Evolutionary conservation across 1,140 invertebrate genomes (phyloP), one percentile per base, ranked within the genome.

Genomic region (Drosophila tropicalis): DNA sequence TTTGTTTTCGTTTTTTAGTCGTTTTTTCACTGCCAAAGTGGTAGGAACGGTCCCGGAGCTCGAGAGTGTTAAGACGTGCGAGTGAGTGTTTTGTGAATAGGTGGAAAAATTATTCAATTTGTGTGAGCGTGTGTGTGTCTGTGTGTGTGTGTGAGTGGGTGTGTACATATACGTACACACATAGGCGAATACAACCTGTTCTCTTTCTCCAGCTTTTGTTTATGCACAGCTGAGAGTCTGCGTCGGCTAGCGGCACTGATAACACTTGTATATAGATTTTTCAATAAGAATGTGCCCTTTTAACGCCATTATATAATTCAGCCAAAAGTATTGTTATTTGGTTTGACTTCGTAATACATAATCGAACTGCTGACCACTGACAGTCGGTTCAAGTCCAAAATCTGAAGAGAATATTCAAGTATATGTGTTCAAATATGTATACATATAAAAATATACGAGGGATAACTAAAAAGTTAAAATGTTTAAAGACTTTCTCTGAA

Each of bases 21-120:
- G 83, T 71, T 57, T 67, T 56, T 72, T 89, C 76, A 74, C 80
- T 80, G 80, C 85, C 80, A 87, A 87, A 79, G 70, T 81, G 82
- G 47, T 81, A 87, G 66, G 57, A 85, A 64, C 65, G 63, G 63
- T 57, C 12, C 4, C 62, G 71, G 19, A 39, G 62, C 56, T 19
- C 29, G 29, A 19, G 58, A 57, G 17, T 22, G 44, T 19, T 10
- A 9, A 51, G 9, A n/a, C 58, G 62, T n/a, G 44, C 34, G 51
- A 62, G 44, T 36, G 36, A 39, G 66, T 63, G 51, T 51, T 47
- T 29, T 67, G 41, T 36, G 19, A 40, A 55, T 70, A 70, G 22
- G 71, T 82, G 56, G 51, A 82, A 62, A 62, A 65, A 65, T 64
- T 66, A 15, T 68, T 62, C 47, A 69, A 63, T 66, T 73, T n/a